Conservation (phyloP, 1,140 invertebrate genomes). For the Pseudachorutes palmiensis region DNA sequence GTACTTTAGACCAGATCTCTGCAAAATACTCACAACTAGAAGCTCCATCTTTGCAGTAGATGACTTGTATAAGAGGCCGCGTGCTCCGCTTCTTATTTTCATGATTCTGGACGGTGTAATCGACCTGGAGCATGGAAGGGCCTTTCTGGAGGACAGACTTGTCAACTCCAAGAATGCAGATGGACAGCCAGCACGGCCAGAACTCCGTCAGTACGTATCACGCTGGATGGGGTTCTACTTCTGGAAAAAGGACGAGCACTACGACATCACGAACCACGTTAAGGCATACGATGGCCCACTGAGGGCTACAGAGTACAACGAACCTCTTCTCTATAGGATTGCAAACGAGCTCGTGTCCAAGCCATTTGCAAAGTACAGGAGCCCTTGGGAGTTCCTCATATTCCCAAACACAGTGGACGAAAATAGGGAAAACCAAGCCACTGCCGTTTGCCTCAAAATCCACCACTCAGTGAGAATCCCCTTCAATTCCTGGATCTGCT, state of each 20-base stretch:
- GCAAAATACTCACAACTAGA: constrained; percentile 27
- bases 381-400: constrained; percentile 24
- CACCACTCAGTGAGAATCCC: constrained; percentile 1
- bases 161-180: background rate
- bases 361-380: constrained; percentile 13
- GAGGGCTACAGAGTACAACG: background rate
- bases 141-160: background rate
- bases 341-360: constrained; percentile 8
- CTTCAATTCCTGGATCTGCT: background rate
- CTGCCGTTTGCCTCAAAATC: constrained; percentile 12
- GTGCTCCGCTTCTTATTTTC: constrained; percentile 26
- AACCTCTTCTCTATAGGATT: constrained; percentile 3
- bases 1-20: constrained; percentile 21
- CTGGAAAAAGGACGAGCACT: constrained; percentile 26
- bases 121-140: constrained; percentile 14
- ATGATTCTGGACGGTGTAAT: constrained; percentile 27
- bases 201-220: constrained; percentile 18
- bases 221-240: constrained; percentile 22
- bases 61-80: constrained; percentile 15
- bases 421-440: background rate
- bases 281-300: constrained; percentile 9
- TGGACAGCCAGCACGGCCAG: background rate
- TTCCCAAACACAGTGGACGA: constrained; percentile 8
- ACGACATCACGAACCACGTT: constrained; percentile 24
- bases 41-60: constrained; percentile 19